Percentiles rank a stretch among this genome's conserved stretches.
phyloP scores from a whole-genome alignment of 2,888 invertebrate species.

The Blastobasis lacticolella region DNA sequence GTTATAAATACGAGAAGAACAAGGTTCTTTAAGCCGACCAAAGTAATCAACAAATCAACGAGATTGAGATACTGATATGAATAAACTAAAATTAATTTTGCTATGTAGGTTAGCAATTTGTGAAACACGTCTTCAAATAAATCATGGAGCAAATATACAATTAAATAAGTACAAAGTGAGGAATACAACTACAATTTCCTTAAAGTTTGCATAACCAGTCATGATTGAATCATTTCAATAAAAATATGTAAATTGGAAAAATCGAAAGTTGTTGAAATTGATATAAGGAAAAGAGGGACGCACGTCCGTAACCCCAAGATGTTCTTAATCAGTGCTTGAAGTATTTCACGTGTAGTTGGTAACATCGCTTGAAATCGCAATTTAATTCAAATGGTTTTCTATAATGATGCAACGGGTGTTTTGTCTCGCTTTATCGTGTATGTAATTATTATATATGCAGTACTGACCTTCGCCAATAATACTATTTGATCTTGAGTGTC shows the following conservation, averaged over 20 bases:
- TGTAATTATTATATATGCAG: conserved; percentile 40
- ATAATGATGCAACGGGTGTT: conserved; percentile 25
- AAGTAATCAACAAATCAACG: background rate
- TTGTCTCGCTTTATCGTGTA: conserved; percentile 28
- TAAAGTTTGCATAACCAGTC: no score
- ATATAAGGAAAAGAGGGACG: no score
- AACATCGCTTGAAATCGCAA: no score
- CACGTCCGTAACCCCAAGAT: no score
- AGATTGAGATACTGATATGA: conserved; percentile 1
- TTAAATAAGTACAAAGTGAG: background rate
- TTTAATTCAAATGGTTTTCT: conserved; percentile 20
- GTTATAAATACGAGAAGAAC: conserved; percentile 4
- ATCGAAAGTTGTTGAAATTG: no score
- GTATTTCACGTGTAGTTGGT: no score
- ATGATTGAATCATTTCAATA: no score
- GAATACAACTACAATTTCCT: no score
- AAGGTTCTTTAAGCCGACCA: conserved; percentile 2
- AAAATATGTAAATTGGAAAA: no score
- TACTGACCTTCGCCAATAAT: conserved; percentile 56
- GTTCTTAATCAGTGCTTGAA: no score
- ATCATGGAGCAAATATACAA: background rate
- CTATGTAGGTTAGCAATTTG: no score
- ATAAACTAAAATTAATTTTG: background rate
- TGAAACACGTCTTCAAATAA: background rate
- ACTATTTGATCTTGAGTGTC: conserved; percentile 38